These are phyloP conservation scores for Aphidius colemani DNA, from an alignment of 2,888 invertebrate genomes.

Conservation along the genomic window DNA sequence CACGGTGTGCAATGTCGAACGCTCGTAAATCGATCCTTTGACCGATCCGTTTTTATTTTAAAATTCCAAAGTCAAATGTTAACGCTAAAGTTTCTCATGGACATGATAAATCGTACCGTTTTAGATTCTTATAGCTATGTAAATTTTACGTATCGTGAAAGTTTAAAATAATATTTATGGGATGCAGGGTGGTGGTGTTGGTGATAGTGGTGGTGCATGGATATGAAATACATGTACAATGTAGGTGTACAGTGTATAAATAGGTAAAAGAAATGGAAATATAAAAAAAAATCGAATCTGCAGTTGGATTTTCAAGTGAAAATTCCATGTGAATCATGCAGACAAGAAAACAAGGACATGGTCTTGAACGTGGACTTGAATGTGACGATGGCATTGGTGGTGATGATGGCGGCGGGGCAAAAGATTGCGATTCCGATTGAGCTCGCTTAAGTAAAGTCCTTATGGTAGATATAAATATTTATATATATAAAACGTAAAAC, in stretches of 20 bases:
- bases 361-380: neutral
- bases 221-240: too few species aligned
- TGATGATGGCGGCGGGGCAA: conserved; percentile 27
- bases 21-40: conserved; percentile 32
- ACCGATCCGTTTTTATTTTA: conserved; percentile 26
- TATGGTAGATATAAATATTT: conserved; percentile 45
- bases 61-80: conserved; percentile 29
- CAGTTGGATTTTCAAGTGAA: neutral
- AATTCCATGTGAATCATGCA: neutral
- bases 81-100: neutral
- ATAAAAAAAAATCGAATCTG: neutral
- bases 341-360: too few species aligned
- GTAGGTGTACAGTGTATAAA: neutral
- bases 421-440: conserved; percentile 50
- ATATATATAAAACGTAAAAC: conserved; percentile 16
- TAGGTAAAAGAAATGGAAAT: neutral
- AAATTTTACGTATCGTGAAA: neutral
- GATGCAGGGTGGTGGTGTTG: too few species aligned
- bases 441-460: conserved; percentile 48
- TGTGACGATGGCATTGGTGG: conserved; percentile 4
- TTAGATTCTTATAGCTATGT: neutral
- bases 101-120: too few species aligned
- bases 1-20: conserved; percentile 28
- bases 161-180: neutral
- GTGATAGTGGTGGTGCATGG: too few species aligned